phyloP scores from a whole-genome alignment of 1,140 invertebrate species.

The Drosophila triauraria region DNA sequence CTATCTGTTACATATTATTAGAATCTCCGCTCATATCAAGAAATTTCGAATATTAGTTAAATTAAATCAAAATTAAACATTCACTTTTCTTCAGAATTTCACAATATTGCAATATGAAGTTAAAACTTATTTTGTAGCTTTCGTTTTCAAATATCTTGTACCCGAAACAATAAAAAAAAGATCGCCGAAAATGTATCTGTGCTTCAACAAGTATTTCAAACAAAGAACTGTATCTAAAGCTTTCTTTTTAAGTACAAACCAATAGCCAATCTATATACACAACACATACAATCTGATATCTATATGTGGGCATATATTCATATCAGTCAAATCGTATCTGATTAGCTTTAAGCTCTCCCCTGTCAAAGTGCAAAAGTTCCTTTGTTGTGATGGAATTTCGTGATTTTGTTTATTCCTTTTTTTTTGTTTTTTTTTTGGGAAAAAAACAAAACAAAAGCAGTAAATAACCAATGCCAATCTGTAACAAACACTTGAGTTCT shows the following conservation, averaged over 20 bases:
- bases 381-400: conserved; percentile 54
- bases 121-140: neutral
- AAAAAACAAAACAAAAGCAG: conserved; percentile 20
- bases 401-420: conserved; percentile 31
- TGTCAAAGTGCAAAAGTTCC: conserved; percentile 52
- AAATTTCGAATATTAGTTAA: too few species aligned
- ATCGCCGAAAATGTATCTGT: conserved; percentile 5
- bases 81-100: neutral
- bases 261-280: conserved; percentile 46
- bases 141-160: neutral
- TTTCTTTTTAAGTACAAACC: conserved; percentile 38
- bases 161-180: neutral
- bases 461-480: conserved; percentile 17
- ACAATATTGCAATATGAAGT: neutral
- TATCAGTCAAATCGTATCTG: conserved; percentile 57
- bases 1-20: too few species aligned
- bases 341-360: conserved; percentile 69
- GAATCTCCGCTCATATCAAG: too few species aligned
- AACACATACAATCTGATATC: conserved; percentile 13
- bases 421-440: neutral
- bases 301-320: conserved; percentile 16
- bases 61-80: neutral
- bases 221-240: conserved; percentile 45
- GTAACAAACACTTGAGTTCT: conserved; percentile 33
- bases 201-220: conserved; percentile 23